Evolutionary conservation across 1,140 invertebrate genomes (phyloP).

Genomic region (Macrostomum lignano): DNA sequence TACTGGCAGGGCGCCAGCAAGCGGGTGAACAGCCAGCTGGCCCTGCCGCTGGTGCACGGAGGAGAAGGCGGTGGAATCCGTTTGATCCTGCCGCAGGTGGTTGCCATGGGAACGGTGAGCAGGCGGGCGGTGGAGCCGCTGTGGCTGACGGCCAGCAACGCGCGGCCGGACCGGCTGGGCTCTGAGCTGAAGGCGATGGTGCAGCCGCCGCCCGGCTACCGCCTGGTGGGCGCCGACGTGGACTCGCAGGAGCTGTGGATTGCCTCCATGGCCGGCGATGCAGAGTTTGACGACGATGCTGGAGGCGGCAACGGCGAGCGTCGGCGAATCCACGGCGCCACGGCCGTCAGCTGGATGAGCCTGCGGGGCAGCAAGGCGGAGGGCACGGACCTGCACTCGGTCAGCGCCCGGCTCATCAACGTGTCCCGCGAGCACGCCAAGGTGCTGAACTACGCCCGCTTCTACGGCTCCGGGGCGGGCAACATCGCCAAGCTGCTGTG

Average conservation of each 20-base stretch:
- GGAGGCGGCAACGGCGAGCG: too few relatives aligned
- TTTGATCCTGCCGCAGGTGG: constrained; percentile 53
- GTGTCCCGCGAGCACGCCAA: constrained; percentile 79
- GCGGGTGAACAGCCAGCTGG: too few relatives aligned
- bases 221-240: constrained; percentile 86
- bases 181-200: constrained; percentile 78
- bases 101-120: constrained; percentile 57
- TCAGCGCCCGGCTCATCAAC: constrained; percentile 59
- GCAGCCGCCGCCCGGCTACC: constrained; percentile 56
- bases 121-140: constrained; percentile 76
- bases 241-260: constrained; percentile 98
- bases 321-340: constrained; percentile 34
- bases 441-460: constrained; percentile 72
- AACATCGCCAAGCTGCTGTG: too few relatives aligned
- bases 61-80: too few relatives aligned
- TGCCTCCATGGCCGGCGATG: constrained; percentile 67
- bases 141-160: constrained; percentile 94
- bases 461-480: constrained; percentile 82
- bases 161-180: constrained; percentile 54
- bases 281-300: too few relatives aligned
- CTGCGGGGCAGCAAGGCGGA: constrained; percentile 53
- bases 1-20: too few relatives aligned
- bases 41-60: too few relatives aligned
- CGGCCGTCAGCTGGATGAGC: constrained; percentile 81
- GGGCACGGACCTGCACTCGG: constrained; percentile 79